Base-by-base conservation (phyloP, 2,888 invertebrate species). In the Caenorhabditis afra region DNA sequence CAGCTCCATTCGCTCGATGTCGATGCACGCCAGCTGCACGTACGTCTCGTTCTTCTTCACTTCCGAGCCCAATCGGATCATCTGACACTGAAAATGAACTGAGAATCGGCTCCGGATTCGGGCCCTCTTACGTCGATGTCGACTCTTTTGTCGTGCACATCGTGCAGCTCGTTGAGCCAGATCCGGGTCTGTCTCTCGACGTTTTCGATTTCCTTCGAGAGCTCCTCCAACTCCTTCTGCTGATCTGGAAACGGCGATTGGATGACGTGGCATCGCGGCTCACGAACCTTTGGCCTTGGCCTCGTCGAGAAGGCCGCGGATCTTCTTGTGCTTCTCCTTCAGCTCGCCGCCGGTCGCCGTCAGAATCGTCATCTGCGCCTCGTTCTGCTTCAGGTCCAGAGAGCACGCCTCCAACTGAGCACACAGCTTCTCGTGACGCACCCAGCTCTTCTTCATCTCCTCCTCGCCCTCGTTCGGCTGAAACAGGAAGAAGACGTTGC, bases 131-230 rank as follows among this genome's bases (percentile, higher is more conserved):
- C 86, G 75, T 88, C 87, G 59, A 88, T 79, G 29, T 87, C 81
- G 11, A 85, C 85, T 52, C 88, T 71, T 20, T 85, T 84, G 58
- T 84, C 86, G 70, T 86, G 86, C 45, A 88, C 86, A 35, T 88
- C 88, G n/a, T 88, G 85, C 18, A 88, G 70, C 52, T 88, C 88
- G 23, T 85, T 82, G 77, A 88, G 83, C 87, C 88, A 88, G 44
- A 86, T 76, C 50, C 85, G 71, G 7, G 88, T 87, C 73, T 88
- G 87, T 16, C 68, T 79, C 58, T 82, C 81, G n/a, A 83, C 79
- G 20, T 68, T 65, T n/a, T 75, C 78, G 20, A 83, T 81, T 52
- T 83, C 83, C 45, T 80, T 79, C 41, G 81, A 80, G 35, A 83
- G 39, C 62, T 80, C 57, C 12, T 64, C 66, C 47, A 83, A 47